Base-by-base conservation (phyloP, 1,140 invertebrate species). In the Pristionchus pacificus region DNA sequence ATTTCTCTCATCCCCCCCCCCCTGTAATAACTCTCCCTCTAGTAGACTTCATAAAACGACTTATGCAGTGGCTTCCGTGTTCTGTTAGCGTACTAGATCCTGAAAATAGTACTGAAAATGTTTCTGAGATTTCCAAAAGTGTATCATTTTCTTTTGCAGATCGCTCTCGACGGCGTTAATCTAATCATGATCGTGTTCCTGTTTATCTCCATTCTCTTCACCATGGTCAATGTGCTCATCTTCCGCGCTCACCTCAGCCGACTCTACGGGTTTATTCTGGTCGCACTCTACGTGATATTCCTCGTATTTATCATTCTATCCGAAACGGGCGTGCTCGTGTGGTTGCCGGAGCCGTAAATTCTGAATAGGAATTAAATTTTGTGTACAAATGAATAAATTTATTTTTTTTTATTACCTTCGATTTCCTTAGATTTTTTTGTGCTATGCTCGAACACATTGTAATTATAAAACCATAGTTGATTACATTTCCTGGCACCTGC, bases 201-300 rank as follows among this genome's bases (percentile, higher is more conserved):
- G 3, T 76, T 74, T 3, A 31, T 86, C 25, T 85, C 84, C 70
- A 77, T 88, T 1, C 27, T 87, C 2, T 49, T 10, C 38, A 49
- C 85, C 13, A 73, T 86, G 1, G 49, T 85, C 1, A 70, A 38
- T 49, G 19, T n/a, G 30, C 6, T 49, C 38, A 49, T 49, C 19
- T 49, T 49, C 38, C 19, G 19, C 6, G 38, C 38, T n/a, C n/a
- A n/a, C n/a, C n/a, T n/a, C n/a, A n/a, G n/a, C n/a, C 72, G 85
- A 10, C 67, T 72, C 0, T 86, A 85, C 70, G 87, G 85, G 1
- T 77, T 85, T 13, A 77, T 79, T 49, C 80, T 87, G n/a, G 70
- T 87, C 14, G 59, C 79, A 2, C 60, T 86, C 1, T 87, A 87
- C 74, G 75, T 82, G 3, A 74, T 81, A 19, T 88, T 88, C 76